Conservation (phyloP, 2,113 vertebrate species). For the Oncorhynchus mykiss region DNA sequence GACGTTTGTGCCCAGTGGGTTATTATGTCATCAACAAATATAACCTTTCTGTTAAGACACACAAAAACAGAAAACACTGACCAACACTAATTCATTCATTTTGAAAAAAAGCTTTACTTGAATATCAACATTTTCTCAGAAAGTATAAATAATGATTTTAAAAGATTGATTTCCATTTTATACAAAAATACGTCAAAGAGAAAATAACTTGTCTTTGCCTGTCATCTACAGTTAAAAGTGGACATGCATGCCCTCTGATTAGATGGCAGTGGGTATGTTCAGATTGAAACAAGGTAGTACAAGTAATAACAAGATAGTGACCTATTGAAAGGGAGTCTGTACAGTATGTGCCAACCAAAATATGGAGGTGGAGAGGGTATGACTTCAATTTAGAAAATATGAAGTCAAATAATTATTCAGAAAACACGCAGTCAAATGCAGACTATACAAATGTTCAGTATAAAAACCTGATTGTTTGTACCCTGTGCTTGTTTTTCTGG, state of each 20-base stretch:
- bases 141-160: constrained; percentile 88
- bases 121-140: constrained; percentile 77
- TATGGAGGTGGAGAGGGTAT: constrained; percentile 4
- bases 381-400: neutral
- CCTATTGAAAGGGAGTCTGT: constrained; percentile 65
- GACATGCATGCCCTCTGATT: constrained; percentile 61
- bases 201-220: constrained; percentile 56
- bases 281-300: constrained; percentile 56
- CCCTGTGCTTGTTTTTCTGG: neutral
- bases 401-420: neutral
- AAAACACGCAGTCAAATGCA: neutral
- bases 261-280: constrained; percentile 61
- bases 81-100: constrained; percentile 38
- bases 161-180: constrained; percentile 82
- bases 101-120: constrained; percentile 74
- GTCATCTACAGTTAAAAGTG: constrained; percentile 51
- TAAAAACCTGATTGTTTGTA: neutral
- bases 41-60: neutral
- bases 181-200: constrained; percentile 84
- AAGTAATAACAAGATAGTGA: constrained; percentile 65
- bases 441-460: constrained; percentile 18
- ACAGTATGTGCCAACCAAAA: constrained; percentile 39
- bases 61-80: constrained; percentile 36
- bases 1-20: too few species aligned
- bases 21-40: neutral